phyloP scores from a whole-genome alignment of 2,113 vertebrate species.

The Mola mola region DNA sequence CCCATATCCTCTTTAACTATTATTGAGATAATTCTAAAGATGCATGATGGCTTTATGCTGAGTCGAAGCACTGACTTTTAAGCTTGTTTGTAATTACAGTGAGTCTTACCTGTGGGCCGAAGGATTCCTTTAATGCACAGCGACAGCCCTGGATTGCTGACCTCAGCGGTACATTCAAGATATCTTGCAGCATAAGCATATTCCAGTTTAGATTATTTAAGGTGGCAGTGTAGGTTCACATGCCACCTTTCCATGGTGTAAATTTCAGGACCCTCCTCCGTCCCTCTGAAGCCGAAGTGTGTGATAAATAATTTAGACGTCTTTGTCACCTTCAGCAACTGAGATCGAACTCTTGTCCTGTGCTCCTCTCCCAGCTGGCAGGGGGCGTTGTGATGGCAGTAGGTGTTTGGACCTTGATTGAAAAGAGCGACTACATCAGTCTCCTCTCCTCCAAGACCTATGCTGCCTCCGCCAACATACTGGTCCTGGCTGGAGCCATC shows the following conservation, averaged over 20 bases:
- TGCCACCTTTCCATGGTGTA: too few relatives aligned
- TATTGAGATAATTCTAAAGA: constrained; percentile 10
- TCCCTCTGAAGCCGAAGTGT: neutral
- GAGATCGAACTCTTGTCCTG: constrained; percentile 15
- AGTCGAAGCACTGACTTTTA: neutral
- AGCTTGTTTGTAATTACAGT: neutral
- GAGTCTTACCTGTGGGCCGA: neutral
- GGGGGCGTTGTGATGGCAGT: constrained; percentile 95
- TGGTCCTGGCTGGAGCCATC: constrained; percentile 91
- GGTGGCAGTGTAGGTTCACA: neutral
- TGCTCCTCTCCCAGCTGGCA: constrained; percentile 85
- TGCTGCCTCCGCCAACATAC: constrained; percentile 92
- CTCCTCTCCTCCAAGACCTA: constrained; percentile 94
- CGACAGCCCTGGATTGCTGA: too few relatives aligned
- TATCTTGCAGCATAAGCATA: too few relatives aligned
- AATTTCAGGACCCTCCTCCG: constrained; percentile 20
- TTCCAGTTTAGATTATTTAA: constrained; percentile 2
- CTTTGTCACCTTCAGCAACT: neutral
- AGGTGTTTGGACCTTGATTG: constrained; percentile 92
- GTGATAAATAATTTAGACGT: constrained; percentile 26
- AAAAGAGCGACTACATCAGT: constrained; percentile 99
- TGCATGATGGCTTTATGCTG: neutral
- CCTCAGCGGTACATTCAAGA: too few relatives aligned
- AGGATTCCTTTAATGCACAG: too few relatives aligned
- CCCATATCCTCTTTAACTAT: constrained; percentile 17